Conservation (phyloP, 2,113 vertebrate species). For the Macaca nemestrina region DNA sequence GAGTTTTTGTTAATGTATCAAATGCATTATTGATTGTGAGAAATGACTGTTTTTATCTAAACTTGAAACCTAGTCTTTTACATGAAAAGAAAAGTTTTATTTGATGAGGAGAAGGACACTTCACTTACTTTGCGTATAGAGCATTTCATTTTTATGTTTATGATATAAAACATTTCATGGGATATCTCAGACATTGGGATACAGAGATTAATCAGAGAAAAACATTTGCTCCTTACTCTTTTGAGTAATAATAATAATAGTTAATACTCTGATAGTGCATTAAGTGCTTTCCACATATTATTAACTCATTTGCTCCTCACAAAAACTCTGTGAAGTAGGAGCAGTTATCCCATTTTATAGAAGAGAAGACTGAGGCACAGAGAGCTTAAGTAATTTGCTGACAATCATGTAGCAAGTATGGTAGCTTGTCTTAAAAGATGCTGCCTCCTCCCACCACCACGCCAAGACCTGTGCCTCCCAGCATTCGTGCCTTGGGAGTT, state of each 20-base stretch:
- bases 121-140: neutral
- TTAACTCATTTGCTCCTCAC: neutral
- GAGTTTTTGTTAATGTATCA: conserved; percentile 8
- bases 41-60: conserved; percentile 9
- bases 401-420: neutral
- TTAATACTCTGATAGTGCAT: neutral
- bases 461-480: neutral
- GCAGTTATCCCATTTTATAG: neutral
- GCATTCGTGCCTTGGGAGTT: no score
- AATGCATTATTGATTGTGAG: neutral
- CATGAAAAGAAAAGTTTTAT: neutral
- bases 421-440: neutral
- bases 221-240: neutral
- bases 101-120: neutral
- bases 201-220: conserved; percentile 6
- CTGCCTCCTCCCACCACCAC: neutral
- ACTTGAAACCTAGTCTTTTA: conserved; percentile 34
- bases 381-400: neutral
- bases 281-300: neutral
- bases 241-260: neutral
- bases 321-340: neutral
- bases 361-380: neutral
- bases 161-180: neutral
- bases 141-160: neutral
- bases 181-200: neutral